phyloP scores from a whole-genome alignment of 2,888 invertebrate genomes.

The Sminthurides aquaticus region DNA sequence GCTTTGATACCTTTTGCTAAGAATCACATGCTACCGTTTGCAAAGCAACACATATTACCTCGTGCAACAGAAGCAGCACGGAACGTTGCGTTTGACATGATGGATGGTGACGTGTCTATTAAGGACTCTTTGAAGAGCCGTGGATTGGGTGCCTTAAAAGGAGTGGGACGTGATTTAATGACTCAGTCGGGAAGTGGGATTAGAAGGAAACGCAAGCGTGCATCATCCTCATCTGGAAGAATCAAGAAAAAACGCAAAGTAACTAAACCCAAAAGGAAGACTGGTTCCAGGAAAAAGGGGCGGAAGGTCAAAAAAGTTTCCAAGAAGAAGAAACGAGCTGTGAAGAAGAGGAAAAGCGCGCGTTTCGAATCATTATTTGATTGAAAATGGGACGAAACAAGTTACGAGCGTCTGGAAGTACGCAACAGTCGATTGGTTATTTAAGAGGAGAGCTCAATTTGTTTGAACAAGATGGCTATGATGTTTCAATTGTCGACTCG shows the following conservation, averaged over 20 bases:
- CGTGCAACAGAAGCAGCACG: neutral
- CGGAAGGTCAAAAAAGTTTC: too few relatives aligned
- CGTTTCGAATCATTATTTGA: neutral
- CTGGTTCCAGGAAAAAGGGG: neutral
- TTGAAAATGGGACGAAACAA: neutral
- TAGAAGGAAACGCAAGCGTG: neutral
- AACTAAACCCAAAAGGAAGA: neutral
- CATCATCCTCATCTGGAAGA: neutral
- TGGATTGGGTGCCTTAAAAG: conserved; percentile 7
- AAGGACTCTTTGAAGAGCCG: neutral
- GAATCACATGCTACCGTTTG: conserved; percentile 12
- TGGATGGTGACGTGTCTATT: neutral
- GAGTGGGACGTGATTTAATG: neutral
- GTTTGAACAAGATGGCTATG: conserved; percentile 22
- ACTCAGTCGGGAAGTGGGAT: conserved; percentile 10
- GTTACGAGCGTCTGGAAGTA: neutral
- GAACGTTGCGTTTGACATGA: conserved; percentile 6
- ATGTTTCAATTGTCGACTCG: conserved; percentile 14
- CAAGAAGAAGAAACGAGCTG: neutral
- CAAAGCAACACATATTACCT: neutral
- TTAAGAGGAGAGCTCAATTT: conserved; percentile 23
- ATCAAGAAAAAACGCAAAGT: neutral
- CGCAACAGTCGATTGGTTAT: neutral
- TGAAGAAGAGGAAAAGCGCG: neutral
- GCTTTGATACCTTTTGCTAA: conserved; percentile 10